These are phyloP conservation scores for Arenaria interpres DNA, from an alignment of 2,113 vertebrate genomes.

Conservation along the genomic window DNA sequence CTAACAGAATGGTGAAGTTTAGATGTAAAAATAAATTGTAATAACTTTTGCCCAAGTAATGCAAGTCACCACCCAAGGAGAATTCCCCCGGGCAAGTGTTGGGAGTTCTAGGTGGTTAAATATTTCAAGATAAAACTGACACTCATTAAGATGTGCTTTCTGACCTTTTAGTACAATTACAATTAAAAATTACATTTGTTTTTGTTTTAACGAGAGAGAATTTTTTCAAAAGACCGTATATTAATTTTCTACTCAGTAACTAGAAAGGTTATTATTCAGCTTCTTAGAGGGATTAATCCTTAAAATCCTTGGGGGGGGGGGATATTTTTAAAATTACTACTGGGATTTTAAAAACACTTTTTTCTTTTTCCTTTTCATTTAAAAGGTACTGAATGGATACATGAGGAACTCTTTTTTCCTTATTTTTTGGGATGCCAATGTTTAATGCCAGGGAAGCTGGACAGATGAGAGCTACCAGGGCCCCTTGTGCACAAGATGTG, in stretches of 20 bases:
- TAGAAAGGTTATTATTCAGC: neutral
- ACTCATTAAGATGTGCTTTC: neutral
- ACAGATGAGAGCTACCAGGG: neutral
- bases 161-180: neutral
- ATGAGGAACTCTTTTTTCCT: neutral
- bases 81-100: neutral
- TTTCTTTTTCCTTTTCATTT: neutral
- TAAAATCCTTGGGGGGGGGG: neutral
- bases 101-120: neutral
- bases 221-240: neutral
- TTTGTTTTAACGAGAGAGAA: neutral
- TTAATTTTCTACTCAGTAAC: neutral
- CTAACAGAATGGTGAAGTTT: neutral
- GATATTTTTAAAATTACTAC: neutral
- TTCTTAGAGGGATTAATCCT: constrained; percentile 17
- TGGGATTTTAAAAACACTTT: neutral
- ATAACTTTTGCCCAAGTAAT: neutral
- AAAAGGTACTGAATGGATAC: neutral
- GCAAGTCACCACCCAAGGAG: neutral
- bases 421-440: neutral
- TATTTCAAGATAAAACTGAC: neutral
- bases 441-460: neutral
- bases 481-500: neutral
- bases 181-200: neutral
- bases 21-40: neutral